Evolutionary conservation across 2,888 invertebrate species (phyloP), one percentile per base, ranked within the genome.

Genomic region (Drosophila ustulata): DNA sequence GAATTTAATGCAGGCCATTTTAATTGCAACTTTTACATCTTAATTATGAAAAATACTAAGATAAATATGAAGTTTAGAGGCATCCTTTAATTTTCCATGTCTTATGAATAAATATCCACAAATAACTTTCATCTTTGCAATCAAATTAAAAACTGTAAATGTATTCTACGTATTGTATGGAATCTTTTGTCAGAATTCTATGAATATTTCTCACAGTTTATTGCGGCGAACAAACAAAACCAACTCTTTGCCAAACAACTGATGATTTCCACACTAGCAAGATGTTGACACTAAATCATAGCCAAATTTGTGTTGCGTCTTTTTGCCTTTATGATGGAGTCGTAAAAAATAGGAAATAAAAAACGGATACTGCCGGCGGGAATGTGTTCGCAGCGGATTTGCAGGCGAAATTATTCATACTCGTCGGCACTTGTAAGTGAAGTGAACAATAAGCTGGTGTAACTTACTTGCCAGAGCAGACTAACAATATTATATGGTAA

Each of bases 231-330:
- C 23, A 63, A 71, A 18, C 34, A 49, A 18, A 28, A 9, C 1
- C 25, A 41, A 51, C 30, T 59, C 32, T 66, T 66, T 62, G 34
- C 25, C 28, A 25, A 37, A 9, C 11, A 32, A 43, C 71, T 55
- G 58, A 69, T 67, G 72, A 67, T 77, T 80, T 66, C 62, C 62
- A 69, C 58, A 69, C 66, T 61, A 23, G 25, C 75, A 75, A 82
- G 76, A 85, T 73, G 66, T 78, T 84, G 75, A 59, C 66, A 62
- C 53, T 69, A 75, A 81, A 82, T 75, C 80, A 82, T 65, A 79
- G 26, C 58, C 50, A 41, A 63, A 65, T 65, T 66, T 59, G 28
- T 47, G 64, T 52, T 43, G 46, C 46, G 28, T 59, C 43, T 53
- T 45, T 25, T 57, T n/a, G 25, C 2, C 8, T 5, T 30, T 47